Percentiles rank a stretch among this genome's conserved stretches.
phyloP scores from a whole-genome alignment of 2,888 invertebrate species.

The Caenorhabditis auriculariae region DNA sequence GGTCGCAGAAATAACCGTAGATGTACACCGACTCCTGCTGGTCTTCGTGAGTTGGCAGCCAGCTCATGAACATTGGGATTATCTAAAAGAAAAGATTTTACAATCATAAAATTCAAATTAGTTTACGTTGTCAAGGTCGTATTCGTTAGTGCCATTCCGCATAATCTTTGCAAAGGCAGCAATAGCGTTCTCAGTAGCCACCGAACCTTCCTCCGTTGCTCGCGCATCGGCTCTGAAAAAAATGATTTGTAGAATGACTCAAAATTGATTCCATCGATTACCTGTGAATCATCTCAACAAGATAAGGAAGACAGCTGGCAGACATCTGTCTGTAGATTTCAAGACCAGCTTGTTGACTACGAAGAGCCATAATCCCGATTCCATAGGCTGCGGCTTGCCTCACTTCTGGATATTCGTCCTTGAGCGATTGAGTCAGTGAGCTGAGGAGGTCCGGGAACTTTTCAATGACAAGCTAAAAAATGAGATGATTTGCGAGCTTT shows the following conservation, averaged over 20 bases:
- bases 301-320: constrained; percentile 6
- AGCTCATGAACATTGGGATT: constrained; percentile 71
- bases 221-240: constrained; percentile 29
- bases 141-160: constrained; percentile 37
- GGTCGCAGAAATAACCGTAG: constrained; percentile 90
- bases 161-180: constrained; percentile 93
- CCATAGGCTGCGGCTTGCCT: constrained; percentile 96
- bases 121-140: constrained; percentile 26
- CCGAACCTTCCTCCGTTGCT: constrained; percentile 38
- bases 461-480: neutral
- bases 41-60: constrained; percentile 95
- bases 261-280: no score
- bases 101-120: no score
- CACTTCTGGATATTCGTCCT: constrained; percentile 85
- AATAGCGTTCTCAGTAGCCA: constrained; percentile 94
- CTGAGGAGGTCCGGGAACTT: no score
- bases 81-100: constrained; percentile 15
- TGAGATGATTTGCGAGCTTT: neutral
- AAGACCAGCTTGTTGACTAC: neutral
- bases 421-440: constrained; percentile 69
- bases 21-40: constrained; percentile 91
- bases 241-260: neutral
- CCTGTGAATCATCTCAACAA: constrained; percentile 65
- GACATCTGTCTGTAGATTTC: neutral
- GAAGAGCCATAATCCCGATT: constrained; percentile 83